Evolutionary conservation across 2,113 vertebrate genomes (phyloP).

Genomic region (Bettongia penicillata): DNA sequence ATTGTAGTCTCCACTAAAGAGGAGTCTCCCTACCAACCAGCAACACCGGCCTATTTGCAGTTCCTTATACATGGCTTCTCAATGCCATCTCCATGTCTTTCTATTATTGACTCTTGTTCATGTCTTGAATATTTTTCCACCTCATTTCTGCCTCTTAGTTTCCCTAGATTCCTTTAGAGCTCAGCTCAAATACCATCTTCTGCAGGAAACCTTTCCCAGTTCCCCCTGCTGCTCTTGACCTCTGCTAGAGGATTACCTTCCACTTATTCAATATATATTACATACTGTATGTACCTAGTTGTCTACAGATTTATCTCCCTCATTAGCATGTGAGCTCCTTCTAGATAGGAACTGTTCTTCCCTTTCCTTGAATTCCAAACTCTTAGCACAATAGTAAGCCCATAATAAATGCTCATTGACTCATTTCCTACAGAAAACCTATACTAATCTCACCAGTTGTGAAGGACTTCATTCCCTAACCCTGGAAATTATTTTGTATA

Average conservation of each 20-base stretch:
- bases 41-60: neutral
- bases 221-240: neutral
- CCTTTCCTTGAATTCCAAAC: neutral
- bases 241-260: neutral
- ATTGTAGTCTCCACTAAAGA: neutral
- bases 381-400: neutral
- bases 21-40: neutral
- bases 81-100: neutral
- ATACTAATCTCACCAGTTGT: neutral
- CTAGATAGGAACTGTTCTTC: neutral
- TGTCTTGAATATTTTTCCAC: neutral
- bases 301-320: neutral
- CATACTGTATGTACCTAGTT: neutral
- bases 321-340: neutral
- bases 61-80: neutral
- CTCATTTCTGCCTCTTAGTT: neutral
- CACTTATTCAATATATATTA: neutral
- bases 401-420: neutral
- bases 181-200: neutral
- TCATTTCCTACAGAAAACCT: neutral
- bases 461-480: neutral
- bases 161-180: neutral
- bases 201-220: neutral
- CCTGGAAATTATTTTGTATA: neutral
- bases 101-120: neutral